These are phyloP conservation scores for Lepidocolaptes lacrymiger DNA, from an alignment of 2,797 vertebrate species.

Conservation along the genomic window DNA sequence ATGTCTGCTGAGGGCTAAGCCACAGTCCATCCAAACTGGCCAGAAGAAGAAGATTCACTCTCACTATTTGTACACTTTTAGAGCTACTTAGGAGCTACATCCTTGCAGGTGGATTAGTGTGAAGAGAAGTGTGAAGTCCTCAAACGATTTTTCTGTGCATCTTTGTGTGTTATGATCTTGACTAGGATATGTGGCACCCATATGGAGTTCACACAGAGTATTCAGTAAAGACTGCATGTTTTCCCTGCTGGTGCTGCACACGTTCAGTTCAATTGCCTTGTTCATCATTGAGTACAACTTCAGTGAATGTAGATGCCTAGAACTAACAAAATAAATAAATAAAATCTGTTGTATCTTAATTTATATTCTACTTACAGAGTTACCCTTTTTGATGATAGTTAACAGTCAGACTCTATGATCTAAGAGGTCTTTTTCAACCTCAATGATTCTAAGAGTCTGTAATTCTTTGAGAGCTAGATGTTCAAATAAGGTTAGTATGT, in stretches of 20 bases:
- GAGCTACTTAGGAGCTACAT: neutral
- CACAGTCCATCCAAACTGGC: neutral
- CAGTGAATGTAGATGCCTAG: neutral
- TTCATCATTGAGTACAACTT: neutral
- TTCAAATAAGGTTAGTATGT: neutral
- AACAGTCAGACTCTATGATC: neutral
- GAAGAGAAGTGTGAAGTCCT: neutral
- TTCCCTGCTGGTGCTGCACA: neutral
- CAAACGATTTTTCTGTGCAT: neutral
- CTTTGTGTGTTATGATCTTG: neutral
- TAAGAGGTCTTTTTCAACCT: neutral
- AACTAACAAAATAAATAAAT: neutral
- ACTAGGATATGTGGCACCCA: neutral
- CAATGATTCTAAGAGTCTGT: neutral
- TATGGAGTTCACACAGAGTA: neutral
- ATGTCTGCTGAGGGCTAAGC: neutral
- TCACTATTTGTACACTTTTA: neutral
- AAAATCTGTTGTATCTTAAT: neutral
- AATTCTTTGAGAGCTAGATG: neutral
- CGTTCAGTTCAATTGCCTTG: neutral
- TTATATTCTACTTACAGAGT: neutral
- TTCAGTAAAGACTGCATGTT: accelerated
- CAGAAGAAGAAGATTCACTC: neutral
- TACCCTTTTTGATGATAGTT: neutral
- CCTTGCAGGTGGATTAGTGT: neutral